Evolutionary conservation across 2,797 vertebrate species (phyloP).

Genomic region (Adrianichthys oophorus): DNA sequence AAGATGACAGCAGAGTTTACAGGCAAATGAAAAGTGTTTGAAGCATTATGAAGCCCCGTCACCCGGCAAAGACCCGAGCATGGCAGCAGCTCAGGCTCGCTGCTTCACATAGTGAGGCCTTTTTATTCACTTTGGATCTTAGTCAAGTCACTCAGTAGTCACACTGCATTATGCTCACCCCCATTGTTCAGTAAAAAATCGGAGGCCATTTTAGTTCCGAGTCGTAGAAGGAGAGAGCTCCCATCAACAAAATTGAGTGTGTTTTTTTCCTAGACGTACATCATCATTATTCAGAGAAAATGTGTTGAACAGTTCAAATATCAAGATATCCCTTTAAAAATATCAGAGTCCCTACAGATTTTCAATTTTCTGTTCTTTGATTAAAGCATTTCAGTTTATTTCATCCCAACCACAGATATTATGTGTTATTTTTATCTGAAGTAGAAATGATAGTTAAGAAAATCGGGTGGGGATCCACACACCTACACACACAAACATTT

Average conservation of each 20-base stretch:
- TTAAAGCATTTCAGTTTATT: background rate
- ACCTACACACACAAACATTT: background rate
- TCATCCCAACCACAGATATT: no score
- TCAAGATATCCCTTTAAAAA: no score
- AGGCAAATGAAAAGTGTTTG: slow-evolving; percentile 71
- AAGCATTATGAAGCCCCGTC: slow-evolving; percentile 69
- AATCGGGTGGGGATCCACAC: background rate
- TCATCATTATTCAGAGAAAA: slow-evolving; percentile 42
- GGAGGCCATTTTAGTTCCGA: slow-evolving; percentile 81
- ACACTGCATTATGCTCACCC: slow-evolving; percentile 79
- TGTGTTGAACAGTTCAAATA: slow-evolving; percentile 19
- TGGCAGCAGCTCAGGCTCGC: slow-evolving; percentile 70
- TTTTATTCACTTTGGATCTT: slow-evolving; percentile 80
- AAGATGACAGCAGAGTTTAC: slow-evolving; percentile 68
- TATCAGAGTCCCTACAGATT: background rate
- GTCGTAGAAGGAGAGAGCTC: slow-evolving; percentile 67
- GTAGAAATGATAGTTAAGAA: no score
- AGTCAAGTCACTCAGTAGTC: slow-evolving; percentile 82
- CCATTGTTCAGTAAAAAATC: slow-evolving; percentile 78
- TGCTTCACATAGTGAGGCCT: slow-evolving; percentile 76
- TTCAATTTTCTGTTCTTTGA: slow-evolving; percentile 8
- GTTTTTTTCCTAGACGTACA: slow-evolving; percentile 53
- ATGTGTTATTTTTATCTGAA: no score
- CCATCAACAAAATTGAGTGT: slow-evolving; percentile 55
- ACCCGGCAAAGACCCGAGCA: slow-evolving; percentile 72